Evolutionary conservation across 1,140 invertebrate genomes (phyloP).

Genomic region (Drosophila parabipectinata): DNA sequence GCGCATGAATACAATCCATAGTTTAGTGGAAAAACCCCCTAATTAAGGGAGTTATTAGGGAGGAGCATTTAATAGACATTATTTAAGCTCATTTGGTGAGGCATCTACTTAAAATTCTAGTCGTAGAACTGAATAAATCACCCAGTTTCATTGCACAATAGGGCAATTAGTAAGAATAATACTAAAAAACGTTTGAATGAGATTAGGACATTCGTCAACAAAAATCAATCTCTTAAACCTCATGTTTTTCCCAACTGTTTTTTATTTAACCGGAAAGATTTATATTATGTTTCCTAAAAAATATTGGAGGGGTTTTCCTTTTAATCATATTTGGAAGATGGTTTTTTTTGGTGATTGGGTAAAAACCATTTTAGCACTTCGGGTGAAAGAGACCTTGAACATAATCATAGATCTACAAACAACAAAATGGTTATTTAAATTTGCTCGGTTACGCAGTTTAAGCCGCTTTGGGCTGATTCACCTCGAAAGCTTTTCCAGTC

Average conservation of each 20-base stretch:
- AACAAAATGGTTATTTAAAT: not conserved
- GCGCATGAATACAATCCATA: not conserved
- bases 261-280: too few relatives aligned
- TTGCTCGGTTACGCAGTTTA: conserved; percentile 9
- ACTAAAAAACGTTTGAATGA: not conserved
- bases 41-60: conserved; percentile 10
- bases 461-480: conserved; percentile 44
- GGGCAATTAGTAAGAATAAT: not conserved
- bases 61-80: not conserved
- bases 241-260: too few relatives aligned
- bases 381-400: not conserved
- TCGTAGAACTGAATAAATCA: not conserved
- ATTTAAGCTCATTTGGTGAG: conserved; percentile 19
- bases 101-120: not conserved
- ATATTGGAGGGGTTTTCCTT: too few relatives aligned
- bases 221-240: too few relatives aligned
- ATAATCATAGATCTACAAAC: not conserved
- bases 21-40: conserved; percentile 8
- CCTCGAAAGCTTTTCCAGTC: conserved; percentile 34
- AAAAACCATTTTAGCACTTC: not conserved
- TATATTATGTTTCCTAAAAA: too few relatives aligned
- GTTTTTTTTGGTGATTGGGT: too few relatives aligned
- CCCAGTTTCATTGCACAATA: not conserved
- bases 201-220: not conserved
- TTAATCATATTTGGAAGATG: too few relatives aligned